Evolutionary conservation across 1,140 invertebrate species (phyloP).

Genomic region (Dysdera silvatica): DNA sequence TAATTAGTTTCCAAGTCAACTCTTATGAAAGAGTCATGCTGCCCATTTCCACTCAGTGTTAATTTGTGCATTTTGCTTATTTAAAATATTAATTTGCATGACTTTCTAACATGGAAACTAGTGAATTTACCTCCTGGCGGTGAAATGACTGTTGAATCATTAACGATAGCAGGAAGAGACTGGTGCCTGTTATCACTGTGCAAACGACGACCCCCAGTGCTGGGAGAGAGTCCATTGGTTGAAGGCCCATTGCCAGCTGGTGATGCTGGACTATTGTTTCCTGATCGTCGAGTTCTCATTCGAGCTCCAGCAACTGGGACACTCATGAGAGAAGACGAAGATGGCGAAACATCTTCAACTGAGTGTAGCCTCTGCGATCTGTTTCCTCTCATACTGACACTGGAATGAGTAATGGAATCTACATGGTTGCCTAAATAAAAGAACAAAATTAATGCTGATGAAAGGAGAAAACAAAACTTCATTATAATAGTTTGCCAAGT

Average conservation of each 20-base stretch:
- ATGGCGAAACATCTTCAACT: constrained; percentile 12
- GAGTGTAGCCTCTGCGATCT: constrained; percentile 12
- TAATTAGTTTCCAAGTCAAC: no score
- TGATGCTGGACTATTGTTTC: constrained; percentile 16
- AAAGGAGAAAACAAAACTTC: not conserved
- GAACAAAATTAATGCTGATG: not conserved
- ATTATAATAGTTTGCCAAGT: no score
- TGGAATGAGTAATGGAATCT: constrained; percentile 20
- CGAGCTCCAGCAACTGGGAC: constrained; percentile 13
- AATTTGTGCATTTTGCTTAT: no score
- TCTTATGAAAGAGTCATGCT: no score
- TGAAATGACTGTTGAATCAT: constrained; percentile 25
- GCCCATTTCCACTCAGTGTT: no score
- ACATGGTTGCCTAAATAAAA: constrained; percentile 14
- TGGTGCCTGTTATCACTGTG: constrained; percentile 25
- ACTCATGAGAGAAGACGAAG: constrained; percentile 7
- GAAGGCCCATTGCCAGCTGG: constrained; percentile 22
- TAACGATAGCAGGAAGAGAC: constrained; percentile 23
- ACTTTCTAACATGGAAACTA: not conserved
- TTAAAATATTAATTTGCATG: not conserved
- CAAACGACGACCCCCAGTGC: constrained; percentile 15
- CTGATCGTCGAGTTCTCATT: constrained; percentile 11
- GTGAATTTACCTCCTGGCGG: constrained; percentile 10
- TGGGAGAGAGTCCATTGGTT: constrained; percentile 22
- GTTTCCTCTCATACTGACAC: constrained; percentile 20